Base-by-base conservation (phyloP, 2,113 vertebrate species). In the Chrysochloris asiatica region DNA sequence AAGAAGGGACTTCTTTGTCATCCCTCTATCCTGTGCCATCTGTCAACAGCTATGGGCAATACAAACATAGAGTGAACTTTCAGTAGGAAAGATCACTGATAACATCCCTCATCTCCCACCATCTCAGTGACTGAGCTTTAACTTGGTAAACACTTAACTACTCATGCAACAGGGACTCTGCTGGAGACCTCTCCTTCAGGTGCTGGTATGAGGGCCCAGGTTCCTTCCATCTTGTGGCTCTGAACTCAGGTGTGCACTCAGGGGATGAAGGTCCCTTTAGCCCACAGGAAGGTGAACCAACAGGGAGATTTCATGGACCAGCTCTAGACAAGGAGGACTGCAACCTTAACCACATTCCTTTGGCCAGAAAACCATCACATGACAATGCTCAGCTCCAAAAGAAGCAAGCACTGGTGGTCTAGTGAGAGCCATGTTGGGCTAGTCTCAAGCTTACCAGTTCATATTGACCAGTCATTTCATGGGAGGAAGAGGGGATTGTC, bases 81-180 rank as follows among this genome's bases (percentile, higher is more conserved):
- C 56, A 13, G 72, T 41, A 59, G n/a, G 67, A 89, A 84, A 89
- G 14, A n/a, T 22, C 36, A 48, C n/a, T n/a, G n/a, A n/a, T n/a
- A n/a, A n/a, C n/a, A n/a, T n/a, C n/a, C n/a, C n/a, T n/a, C n/a
- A n/a, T n/a, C n/a, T n/a, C n/a, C n/a, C n/a, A n/a, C n/a, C 0
- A 16, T 85, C 36, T 41, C 41, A 22, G 24, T 76, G 69, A 8
- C 65, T 73, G 47, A 22, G 52, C 19, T 33, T n/a, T 67, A 47
- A 41, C n/a, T 78, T 17, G 36, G 0, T 30, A 50, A 67, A 67
- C 30, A 17, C 63, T 45, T 61, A 41, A n/a, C 26, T 8, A 4
- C 8, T 73, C 19, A 11, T 5, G 0, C 5, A 54, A 26, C 33
- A 61, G 43, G 19, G 28, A 41, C n/a, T 54, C 4, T 88, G 41